These are phyloP conservation scores for Drosophila cardini DNA, from an alignment of 1,140 invertebrate species.

Conservation along the genomic window DNA sequence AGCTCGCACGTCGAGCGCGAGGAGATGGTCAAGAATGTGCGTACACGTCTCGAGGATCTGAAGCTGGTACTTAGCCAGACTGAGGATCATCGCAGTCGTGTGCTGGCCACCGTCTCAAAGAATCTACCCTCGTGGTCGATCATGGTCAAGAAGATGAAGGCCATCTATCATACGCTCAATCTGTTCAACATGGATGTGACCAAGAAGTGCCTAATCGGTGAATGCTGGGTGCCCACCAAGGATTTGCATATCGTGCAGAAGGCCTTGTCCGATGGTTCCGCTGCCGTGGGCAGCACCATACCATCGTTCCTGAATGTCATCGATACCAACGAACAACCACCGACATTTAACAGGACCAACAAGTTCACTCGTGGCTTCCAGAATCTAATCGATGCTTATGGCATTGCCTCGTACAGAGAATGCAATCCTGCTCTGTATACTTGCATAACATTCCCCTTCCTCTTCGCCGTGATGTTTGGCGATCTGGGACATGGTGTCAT, in stretches of 20 bases:
- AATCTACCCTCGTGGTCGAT: constrained; percentile 98
- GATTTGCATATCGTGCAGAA: constrained; percentile 95
- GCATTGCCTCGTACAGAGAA: constrained; percentile 96
- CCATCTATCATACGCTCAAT: constrained; percentile 96
- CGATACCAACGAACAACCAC: constrained; percentile 94
- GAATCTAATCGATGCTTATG: constrained; percentile 97
- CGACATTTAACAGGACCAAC: constrained; percentile 98
- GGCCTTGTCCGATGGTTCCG: constrained; percentile 97
- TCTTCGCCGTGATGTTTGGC: constrained; percentile 92
- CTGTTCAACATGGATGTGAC: constrained; percentile 96
- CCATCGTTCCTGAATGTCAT: constrained; percentile 98
- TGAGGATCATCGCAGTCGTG: constrained; percentile 95
- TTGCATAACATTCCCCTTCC: constrained; percentile 91
- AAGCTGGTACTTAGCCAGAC: constrained; percentile 98
- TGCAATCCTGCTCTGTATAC: constrained; percentile 87
- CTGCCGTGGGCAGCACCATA: constrained; percentile 96
- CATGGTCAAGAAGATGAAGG: constrained; percentile 95
- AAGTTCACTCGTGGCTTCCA: constrained; percentile 99
- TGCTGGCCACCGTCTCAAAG: constrained; percentile 96
- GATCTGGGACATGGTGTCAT: constrained; percentile 90
- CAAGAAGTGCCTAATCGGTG: constrained; percentile 98
- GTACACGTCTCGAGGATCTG: constrained; percentile 97
- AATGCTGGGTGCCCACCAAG: constrained; percentile 97
- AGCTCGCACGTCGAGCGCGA: constrained; percentile 94
- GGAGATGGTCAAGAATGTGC: constrained; percentile 97